Evolutionary conservation across 2,797 vertebrate genomes (phyloP).

Genomic region (Tragelaphus eurycerus): DNA sequence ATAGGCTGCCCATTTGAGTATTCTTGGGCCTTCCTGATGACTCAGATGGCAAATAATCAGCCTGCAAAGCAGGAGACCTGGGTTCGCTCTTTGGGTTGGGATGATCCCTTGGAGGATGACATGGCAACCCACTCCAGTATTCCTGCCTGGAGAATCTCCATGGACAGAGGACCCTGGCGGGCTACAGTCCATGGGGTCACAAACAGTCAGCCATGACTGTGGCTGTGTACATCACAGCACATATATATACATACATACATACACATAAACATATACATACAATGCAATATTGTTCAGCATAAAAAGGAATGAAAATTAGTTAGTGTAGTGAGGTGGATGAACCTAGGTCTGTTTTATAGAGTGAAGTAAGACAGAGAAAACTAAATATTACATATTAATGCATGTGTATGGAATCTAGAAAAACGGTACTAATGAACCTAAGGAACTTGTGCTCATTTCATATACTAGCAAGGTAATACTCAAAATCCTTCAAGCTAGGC

Average conservation of each 20-base stretch:
- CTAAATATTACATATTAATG: neutral
- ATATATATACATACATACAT: neutral
- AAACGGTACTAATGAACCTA: neutral
- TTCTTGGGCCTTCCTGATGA: neutral
- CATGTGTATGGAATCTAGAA: neutral
- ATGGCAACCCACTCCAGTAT: neutral
- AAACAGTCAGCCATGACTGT: neutral
- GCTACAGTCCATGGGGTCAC: neutral
- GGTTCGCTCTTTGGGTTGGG: rapidly evolving
- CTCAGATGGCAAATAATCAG: neutral
- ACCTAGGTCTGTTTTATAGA: neutral
- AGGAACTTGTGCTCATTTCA: neutral
- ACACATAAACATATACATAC: neutral
- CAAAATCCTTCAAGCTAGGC: neutral
- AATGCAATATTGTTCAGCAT: neutral
- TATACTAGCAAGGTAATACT: neutral
- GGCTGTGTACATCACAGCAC: neutral
- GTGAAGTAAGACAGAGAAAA: neutral
- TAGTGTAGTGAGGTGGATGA: neutral
- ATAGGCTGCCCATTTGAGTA: neutral
- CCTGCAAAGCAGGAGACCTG: neutral
- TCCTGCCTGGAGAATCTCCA: neutral
- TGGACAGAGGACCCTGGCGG: rapidly evolving
- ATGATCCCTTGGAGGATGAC: neutral
- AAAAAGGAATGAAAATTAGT: neutral